Evolutionary conservation across 1,140 invertebrate species (phyloP).

Genomic region (Zaprionus gabonicus): DNA sequence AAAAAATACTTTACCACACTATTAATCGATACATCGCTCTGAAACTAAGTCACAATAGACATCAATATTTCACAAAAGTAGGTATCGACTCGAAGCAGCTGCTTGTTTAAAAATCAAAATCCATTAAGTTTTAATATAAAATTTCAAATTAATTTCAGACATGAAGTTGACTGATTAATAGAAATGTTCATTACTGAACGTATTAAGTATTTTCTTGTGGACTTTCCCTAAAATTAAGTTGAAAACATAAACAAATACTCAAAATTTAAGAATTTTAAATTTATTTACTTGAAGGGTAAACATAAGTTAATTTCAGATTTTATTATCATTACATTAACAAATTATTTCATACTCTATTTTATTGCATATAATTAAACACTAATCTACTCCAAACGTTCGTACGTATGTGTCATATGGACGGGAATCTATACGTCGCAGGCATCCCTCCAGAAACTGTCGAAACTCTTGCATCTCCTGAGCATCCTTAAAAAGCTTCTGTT

Average conservation of each 20-base stretch:
- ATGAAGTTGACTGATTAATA: neutral
- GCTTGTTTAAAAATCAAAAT: neutral
- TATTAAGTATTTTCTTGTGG: neutral
- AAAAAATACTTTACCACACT: neutral
- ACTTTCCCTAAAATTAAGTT: neutral
- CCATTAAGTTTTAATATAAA: neutral
- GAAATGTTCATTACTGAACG: neutral
- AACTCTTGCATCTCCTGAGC: conserved; percentile 51
- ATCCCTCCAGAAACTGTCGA: conserved; percentile 54
- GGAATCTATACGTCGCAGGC: conserved; percentile 47
- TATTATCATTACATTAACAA: neutral
- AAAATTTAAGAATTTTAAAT: neutral
- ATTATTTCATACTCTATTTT: neutral
- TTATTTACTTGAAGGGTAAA: neutral
- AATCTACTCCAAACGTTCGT: conserved; percentile 52
- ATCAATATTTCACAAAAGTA: neutral
- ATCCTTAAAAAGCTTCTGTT: conserved; percentile 40
- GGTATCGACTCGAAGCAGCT: neutral
- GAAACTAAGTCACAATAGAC: neutral
- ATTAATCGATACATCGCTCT: neutral
- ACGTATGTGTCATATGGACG: conserved; percentile 58
- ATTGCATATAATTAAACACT: neutral
- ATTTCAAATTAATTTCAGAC: neutral
- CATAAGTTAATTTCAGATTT: neutral
- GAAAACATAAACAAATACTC: neutral